phyloP scores from a whole-genome alignment of 1,140 invertebrate genomes.

The Bursaphelenchus mucronatus region DNA sequence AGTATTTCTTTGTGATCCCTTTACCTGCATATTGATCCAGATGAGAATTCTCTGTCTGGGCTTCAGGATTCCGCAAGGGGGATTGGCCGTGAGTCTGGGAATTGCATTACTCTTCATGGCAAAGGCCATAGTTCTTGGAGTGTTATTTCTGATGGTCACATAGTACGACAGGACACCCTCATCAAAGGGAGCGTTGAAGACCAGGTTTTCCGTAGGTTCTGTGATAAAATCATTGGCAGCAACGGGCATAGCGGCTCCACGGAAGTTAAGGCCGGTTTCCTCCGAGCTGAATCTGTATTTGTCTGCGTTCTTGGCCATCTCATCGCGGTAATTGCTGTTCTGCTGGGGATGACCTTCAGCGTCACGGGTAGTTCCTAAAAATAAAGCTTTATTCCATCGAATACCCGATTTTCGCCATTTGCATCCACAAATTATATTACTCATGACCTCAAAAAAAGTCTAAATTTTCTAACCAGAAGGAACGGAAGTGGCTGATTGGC shows the following conservation, averaged over 20 bases:
- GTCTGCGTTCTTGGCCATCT: slow-evolving; percentile 25
- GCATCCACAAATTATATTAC: no score
- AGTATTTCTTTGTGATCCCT: no score
- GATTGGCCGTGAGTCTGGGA: slow-evolving; percentile 34
- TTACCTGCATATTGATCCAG: slow-evolving; percentile 35
- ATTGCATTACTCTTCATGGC: slow-evolving; percentile 40
- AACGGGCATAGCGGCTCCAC: slow-evolving; percentile 7
- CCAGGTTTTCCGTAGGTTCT: slow-evolving; percentile 16
- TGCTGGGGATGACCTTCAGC: no score
- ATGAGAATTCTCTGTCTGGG: slow-evolving; percentile 30
- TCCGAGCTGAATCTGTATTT: slow-evolving; percentile 22
- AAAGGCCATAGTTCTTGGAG: slow-evolving; percentile 27
- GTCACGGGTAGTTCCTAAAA: no score
- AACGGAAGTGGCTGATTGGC: no score
- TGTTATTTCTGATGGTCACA: slow-evolving; percentile 34
- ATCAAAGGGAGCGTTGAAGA: slow-evolving; percentile 38
- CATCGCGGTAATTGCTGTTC: slow-evolving; percentile 11
- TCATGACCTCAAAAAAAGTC: no score
- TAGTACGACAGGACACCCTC: slow-evolving; percentile 33
- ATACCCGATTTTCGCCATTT: no score
- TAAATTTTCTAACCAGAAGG: no score
- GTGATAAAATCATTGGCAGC: background rate
- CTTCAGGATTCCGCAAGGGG: slow-evolving; percentile 33
- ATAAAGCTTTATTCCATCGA: no score
- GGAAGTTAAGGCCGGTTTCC: background rate